A percentile compares a stretch with the other conserved stretches of the same genome.
Evolutionary conservation across 2,888 invertebrate species (phyloP).

Genomic region (Apeira syringaria): DNA sequence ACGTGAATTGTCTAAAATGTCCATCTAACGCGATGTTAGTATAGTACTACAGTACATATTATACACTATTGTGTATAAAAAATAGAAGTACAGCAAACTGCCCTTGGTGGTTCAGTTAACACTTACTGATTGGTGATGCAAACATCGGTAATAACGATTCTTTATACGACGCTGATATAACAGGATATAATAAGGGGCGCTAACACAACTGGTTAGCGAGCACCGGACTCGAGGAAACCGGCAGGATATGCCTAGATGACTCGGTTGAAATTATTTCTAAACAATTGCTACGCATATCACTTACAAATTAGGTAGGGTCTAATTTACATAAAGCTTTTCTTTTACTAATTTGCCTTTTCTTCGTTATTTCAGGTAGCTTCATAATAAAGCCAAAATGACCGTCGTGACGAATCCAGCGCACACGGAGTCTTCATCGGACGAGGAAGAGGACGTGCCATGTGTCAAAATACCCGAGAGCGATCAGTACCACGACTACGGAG

Average conservation of each 20-base stretch:
- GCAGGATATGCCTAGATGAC: conserved; percentile 28
- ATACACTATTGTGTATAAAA: conserved; percentile 25
- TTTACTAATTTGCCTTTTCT: conserved; percentile 16
- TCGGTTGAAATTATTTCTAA: too few relatives aligned
- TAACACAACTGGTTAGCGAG: conserved; percentile 60
- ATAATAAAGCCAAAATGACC: conserved; percentile 58
- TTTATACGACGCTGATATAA: conserved; percentile 69
- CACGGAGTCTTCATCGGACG: conserved; percentile 57
- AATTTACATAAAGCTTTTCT: too few relatives aligned
- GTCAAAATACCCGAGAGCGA: conserved; percentile 30
- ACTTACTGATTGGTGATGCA: conserved; percentile 59
- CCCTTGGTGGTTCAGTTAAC: conserved; percentile 71
- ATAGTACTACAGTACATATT: too few relatives aligned
- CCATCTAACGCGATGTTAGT: too few relatives aligned
- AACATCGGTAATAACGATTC: conserved; percentile 71
- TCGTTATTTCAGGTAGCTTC: conserved; percentile 52
- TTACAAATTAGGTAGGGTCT: too few relatives aligned
- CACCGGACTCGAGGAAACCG: conserved; percentile 40
- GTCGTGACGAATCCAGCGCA: conserved; percentile 75
- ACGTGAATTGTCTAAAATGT: too few relatives aligned
- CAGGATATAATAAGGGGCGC: conserved; percentile 59
- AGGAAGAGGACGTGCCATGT: conserved; percentile 44
- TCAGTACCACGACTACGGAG: conserved; percentile 32
- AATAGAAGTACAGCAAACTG: conserved; percentile 43
- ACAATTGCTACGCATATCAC: too few relatives aligned